Conservation (phyloP, 2,797 vertebrate species). For the Ctenopoma kingsleyae region DNA sequence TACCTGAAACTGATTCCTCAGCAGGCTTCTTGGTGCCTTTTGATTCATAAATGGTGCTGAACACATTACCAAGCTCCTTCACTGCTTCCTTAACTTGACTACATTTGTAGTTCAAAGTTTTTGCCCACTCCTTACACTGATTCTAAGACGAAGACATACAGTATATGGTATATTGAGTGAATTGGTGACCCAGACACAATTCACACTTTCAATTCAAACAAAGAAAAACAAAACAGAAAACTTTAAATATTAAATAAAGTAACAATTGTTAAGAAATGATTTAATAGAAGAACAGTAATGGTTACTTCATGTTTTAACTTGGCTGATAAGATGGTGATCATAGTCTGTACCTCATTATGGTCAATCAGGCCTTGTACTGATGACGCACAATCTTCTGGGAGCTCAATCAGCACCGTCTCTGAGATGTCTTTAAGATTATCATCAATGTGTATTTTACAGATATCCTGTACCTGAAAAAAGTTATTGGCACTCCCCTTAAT, state of each 20-base stretch:
- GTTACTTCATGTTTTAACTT: background rate
- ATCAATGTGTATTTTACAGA: constrained; percentile 83
- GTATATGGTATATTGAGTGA: background rate
- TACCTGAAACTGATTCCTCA: constrained; percentile 72
- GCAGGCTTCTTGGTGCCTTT: constrained; percentile 52
- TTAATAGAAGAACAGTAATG: background rate
- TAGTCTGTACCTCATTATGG: constrained; percentile 81
- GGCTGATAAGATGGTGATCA: background rate
- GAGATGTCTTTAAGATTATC: constrained; percentile 85
- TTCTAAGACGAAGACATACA: constrained; percentile 65
- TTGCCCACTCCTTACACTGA: constrained; percentile 79
- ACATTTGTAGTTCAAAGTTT: constrained; percentile 82
- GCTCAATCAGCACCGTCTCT: constrained; percentile 80
- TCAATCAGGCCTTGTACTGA: constrained; percentile 79
- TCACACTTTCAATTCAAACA: background rate
- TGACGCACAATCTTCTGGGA: constrained; percentile 73
- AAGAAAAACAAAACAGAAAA: background rate
- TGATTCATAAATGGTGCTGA: constrained; percentile 80
- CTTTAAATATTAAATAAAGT: background rate
- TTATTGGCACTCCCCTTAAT: background rate
- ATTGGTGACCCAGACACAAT: background rate
- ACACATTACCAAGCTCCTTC: constrained; percentile 79
- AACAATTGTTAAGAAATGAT: background rate
- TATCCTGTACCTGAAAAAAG: constrained; percentile 79
- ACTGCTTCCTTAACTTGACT: constrained; percentile 82